Conservation (phyloP, 1,140 invertebrate genomes). For the Drosophila punjabiensis region DNA sequence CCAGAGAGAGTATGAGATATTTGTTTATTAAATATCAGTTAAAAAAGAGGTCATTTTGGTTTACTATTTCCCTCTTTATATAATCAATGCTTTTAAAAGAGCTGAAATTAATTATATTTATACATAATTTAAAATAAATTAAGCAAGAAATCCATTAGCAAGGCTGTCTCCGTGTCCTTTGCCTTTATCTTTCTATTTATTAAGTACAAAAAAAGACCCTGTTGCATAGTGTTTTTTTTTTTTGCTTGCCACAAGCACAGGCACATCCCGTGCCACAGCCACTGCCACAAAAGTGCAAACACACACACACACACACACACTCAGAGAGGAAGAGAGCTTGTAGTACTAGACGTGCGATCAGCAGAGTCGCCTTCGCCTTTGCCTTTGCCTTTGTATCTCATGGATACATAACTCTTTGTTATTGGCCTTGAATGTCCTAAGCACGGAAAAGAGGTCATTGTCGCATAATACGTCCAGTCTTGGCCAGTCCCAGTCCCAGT, state of each 20-base stretch:
- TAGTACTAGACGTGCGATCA: constrained; percentile 32
- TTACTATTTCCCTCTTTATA: background rate
- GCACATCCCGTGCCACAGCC: constrained; percentile 11
- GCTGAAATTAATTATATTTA: background rate
- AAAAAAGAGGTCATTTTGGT: background rate
- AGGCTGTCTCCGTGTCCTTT: accelerated
- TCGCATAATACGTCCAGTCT: constrained; percentile 56
- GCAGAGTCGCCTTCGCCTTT: constrained; percentile 5
- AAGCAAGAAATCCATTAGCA: background rate
- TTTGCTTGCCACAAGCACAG: constrained; percentile 33
- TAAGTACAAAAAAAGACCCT: background rate
- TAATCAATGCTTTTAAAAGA: background rate
- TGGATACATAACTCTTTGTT: constrained; percentile 69
- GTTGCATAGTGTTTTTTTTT: constrained; percentile 28
- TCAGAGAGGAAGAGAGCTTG: background rate
- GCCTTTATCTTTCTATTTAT: no score
- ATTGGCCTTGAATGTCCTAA: constrained; percentile 71
- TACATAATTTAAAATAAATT: no score
- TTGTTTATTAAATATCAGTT: background rate
- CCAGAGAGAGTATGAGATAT: background rate
- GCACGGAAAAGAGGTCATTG: constrained; percentile 71
- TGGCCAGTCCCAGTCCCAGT: constrained; percentile 19
- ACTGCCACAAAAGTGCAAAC: constrained; percentile 16
- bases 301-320: background rate
- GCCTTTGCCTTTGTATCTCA: constrained; percentile 54